A percentile compares a stretch with the other conserved stretches of the same genome.
phyloP scores from a whole-genome alignment of 1,140 invertebrate genomes.

The Drosophila quadrilineata region DNA sequence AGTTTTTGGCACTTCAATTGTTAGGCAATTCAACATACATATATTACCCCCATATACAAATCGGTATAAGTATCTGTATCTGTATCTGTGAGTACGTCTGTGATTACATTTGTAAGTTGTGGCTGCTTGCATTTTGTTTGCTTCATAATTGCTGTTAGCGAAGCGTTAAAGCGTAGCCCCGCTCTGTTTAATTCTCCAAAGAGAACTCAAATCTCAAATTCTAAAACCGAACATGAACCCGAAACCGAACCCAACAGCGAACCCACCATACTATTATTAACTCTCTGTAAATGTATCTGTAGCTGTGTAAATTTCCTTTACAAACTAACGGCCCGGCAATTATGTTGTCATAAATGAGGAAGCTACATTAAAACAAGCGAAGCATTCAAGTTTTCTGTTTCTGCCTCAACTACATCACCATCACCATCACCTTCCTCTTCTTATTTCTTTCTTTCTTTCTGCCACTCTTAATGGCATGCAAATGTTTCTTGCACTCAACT shows the following conservation, averaged over 20 bases:
- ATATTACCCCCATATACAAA: neutral
- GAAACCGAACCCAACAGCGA: slow-evolving; percentile 11
- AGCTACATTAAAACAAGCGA: slow-evolving; percentile 51
- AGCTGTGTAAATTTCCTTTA: slow-evolving; percentile 28
- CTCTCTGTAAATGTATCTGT: neutral
- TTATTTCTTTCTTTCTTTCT: no score
- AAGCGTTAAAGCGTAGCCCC: slow-evolving; percentile 58
- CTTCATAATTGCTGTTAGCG: slow-evolving; percentile 56
- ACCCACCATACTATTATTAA: neutral
- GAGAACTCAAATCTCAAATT: no score
- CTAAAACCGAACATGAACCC: slow-evolving; percentile 31
- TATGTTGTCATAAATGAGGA: slow-evolving; percentile 55
- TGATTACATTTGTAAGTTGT: neutral
- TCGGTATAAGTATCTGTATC: neutral
- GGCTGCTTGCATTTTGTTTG: slow-evolving; percentile 42
- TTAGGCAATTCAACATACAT: slow-evolving; percentile 4
- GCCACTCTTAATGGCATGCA: slow-evolving; percentile 47
- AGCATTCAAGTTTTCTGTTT: slow-evolving; percentile 44
- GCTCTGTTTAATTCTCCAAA: slow-evolving; percentile 61
- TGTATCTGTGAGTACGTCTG: neutral
- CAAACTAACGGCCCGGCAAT: slow-evolving; percentile 48
- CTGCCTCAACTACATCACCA: no score
- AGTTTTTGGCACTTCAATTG: slow-evolving; percentile 29
- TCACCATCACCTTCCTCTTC: no score
- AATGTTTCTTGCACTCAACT: slow-evolving; percentile 48